Base-by-base conservation (phyloP, 2,113 vertebrate genomes). In the Dolichotis patagonum region DNA sequence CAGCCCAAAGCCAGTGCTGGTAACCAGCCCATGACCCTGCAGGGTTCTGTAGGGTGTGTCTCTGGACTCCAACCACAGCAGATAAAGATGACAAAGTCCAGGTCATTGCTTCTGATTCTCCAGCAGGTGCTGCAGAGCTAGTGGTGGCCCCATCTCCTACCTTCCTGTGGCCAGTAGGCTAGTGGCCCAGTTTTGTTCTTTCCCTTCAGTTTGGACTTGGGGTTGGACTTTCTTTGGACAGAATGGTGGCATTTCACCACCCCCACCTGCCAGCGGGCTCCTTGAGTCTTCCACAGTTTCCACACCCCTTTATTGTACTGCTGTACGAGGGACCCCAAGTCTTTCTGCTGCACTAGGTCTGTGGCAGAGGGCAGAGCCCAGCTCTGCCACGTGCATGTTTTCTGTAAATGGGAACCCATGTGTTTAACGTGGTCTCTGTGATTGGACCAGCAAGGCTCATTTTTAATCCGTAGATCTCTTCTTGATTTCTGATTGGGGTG, bases 31-130 rank as follows among this genome's bases (percentile, higher is more conserved):
- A 24, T 58, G 20, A 1, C 14, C 3, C 5, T 14, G 1, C 4
- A 2, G 0, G 13, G 77, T 7, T 32, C n/a, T 49, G 43, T 16
- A 4, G 24, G 14, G 32, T 2, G 0, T 0, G 2, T n/a, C 81
- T 82, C 67, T 71, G 84, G 49, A 19, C 20, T n/a, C 35, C 32
- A 52, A 3, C 3, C 7, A 24, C 22, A 13, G 3, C 30, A 32
- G 24, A 9, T 35, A 35, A 58, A 80, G 43, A 69, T 5, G 13
- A 32, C 86, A 58, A 62, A 0, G 3, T 52, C 80, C 52, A 11
- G 24, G 0, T 32, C 24, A 2, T 16, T 28, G 71, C 2, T 88
- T 56, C 12, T 20, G 54, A 77, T 43, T 16, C 30, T 24, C 94
- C 19, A 81, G 26, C 16, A 28, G 32, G 17, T 22, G 26, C 77